These are phyloP conservation scores for Tetrapedia diversipes DNA, from an alignment of 2,888 invertebrate species.

Conservation along the genomic window DNA sequence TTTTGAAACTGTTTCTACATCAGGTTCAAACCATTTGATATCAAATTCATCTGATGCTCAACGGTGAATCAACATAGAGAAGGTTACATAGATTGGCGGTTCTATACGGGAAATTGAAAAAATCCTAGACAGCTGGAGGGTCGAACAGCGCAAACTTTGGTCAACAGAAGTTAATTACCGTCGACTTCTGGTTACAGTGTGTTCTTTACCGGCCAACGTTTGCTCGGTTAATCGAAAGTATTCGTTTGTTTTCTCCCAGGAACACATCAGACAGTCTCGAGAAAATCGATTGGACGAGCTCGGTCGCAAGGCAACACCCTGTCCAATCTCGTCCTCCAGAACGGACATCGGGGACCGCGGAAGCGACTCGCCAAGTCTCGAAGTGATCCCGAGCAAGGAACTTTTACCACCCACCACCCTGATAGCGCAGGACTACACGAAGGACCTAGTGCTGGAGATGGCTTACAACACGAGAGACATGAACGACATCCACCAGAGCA, in stretches of 20 bases:
- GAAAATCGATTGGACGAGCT: constrained; percentile 90
- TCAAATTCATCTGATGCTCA: too few relatives aligned
- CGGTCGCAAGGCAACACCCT: constrained; percentile 82
- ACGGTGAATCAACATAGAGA: too few relatives aligned
- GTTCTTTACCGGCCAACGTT: constrained; percentile 8
- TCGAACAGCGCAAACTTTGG: too few relatives aligned
- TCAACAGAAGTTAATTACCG: not conserved
- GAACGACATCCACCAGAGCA: constrained; percentile 81
- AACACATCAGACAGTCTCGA: constrained; percentile 90
- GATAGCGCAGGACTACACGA: constrained; percentile 72
- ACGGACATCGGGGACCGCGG: constrained; percentile 75
- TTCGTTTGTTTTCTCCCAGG: constrained; percentile 82
- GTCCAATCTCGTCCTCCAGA: constrained; percentile 74
- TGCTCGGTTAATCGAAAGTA: constrained; percentile 32
- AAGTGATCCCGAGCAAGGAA: constrained; percentile 77
- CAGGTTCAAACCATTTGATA: too few relatives aligned
- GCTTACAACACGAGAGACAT: constrained; percentile 71
- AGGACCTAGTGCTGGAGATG: constrained; percentile 76
- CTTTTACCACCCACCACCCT: constrained; percentile 72
- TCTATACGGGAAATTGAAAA: too few relatives aligned
- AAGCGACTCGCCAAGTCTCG: constrained; percentile 79
- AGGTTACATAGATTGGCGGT: too few relatives aligned
- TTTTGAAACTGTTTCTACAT: too few relatives aligned
- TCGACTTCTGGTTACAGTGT: not conserved
- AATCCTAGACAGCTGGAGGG: too few relatives aligned